phyloP scores from a whole-genome alignment of 2,888 invertebrate species.

The Ornithoptera priamus region DNA sequence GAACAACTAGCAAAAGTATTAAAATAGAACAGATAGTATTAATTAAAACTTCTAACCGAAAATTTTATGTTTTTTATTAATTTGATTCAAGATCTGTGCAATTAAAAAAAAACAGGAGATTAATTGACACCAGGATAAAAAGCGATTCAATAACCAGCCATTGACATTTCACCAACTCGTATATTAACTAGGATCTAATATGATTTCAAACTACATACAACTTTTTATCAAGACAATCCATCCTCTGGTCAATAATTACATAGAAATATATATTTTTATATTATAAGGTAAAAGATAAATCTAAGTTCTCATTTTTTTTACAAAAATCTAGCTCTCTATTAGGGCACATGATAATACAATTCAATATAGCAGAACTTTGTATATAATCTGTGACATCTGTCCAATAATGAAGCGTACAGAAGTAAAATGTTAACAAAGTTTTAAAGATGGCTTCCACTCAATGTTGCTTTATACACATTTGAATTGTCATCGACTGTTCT shows the following conservation, averaged over 20 bases:
- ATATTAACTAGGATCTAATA: slow-evolving; percentile 1
- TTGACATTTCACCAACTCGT: background rate
- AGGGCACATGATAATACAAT: slow-evolving; percentile 29
- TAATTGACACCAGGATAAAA: background rate
- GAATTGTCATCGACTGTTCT: background rate
- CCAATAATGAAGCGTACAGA: background rate
- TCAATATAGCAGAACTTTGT: slow-evolving; percentile 31
- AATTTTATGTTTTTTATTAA: background rate
- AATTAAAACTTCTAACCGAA: too few species aligned
- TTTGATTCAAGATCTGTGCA: background rate
- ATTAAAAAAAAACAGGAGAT: background rate
- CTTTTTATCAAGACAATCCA: background rate
- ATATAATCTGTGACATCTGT: slow-evolving; percentile 1
- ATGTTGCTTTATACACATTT: background rate
- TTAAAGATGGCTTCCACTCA: background rate
- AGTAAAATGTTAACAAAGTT: background rate
- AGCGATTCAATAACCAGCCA: background rate
- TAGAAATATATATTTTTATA: slow-evolving; percentile 26
- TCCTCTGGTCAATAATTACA: background rate
- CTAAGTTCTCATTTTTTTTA: slow-evolving; percentile 6
- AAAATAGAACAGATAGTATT: too few species aligned
- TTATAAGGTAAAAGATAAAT: slow-evolving; percentile 22
- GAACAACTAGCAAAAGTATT: too few species aligned
- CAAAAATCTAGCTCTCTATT: slow-evolving; percentile 32
- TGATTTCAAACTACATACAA: slow-evolving; percentile 2